Base-by-base conservation (phyloP, 2,888 invertebrate species). In the Plemyria rubiginata region DNA sequence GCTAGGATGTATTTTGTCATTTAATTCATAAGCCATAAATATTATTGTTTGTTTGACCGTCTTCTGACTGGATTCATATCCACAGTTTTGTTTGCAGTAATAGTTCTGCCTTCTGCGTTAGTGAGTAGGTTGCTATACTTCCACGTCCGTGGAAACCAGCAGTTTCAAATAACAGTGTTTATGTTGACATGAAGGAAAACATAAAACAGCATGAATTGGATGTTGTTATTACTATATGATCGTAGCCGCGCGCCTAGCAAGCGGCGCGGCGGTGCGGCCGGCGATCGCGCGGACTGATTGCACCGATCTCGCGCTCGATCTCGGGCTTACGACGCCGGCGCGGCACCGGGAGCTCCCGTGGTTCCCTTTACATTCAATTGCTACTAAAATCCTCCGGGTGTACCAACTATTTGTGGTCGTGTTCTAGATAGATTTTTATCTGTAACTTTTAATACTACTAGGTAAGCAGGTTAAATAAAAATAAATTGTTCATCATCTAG, bases 271-370 rank as follows among this genome's bases (percentile, higher is more conserved):
- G 22, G 56, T 46, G 49, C 57, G 40, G 51, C 36, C 52, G 62
- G 7, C 32, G 49, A 67, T 68, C 38, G 60, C n/a, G n/a, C 15
- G 8, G 32, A 56, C 52, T 59, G 69, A 69, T 70, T 66, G 60
- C 54, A 5, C 32, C 54, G 28, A 55, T 64, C 54, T 38, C 29
- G 52, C 58, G 62, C 66, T 67, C 61, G 62, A 67, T 70, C 63
- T 57, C 16, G 36, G 45, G 32, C 28, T 54, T 36, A 50, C 54
- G 50, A 50, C 8, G 36, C 15, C 13, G 4, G 29, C 28, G 43
- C 54, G 50, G 36, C 8, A 11, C 15, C 13, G 4, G 29, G 11
- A n/a, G 13, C 32, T 38, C 11, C 36, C 36, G 36, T 28, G 46
- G 22, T 50, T 29, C 32, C 28, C 36, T 12, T 36, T 43, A 54